phyloP scores from a whole-genome alignment of 92 coral and sea anemone genomes.

The Plumapathes pennacea region DNA sequence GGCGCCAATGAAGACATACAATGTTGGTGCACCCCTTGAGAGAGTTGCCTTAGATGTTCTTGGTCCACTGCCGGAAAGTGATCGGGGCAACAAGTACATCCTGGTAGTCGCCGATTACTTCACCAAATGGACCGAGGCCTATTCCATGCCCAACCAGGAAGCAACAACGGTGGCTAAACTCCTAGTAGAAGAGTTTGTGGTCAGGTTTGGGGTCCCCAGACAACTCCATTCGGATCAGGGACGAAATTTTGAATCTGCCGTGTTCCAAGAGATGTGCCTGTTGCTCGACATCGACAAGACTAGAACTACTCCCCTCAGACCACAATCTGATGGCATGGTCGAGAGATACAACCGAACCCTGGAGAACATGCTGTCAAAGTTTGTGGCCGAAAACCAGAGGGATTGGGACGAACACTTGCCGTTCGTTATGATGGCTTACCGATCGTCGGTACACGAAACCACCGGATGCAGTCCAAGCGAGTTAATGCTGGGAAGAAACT shows the following conservation, averaged over 20 bases:
- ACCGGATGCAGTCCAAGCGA: slow-evolving; percentile 31
- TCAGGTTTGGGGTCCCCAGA: slow-evolving; percentile 11
- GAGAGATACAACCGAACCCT: slow-evolving; percentile 44
- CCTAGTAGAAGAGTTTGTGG: slow-evolving; percentile 10
- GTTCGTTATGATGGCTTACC: slow-evolving; percentile 37
- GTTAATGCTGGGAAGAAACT: too few species aligned
- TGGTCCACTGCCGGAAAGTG: neutral
- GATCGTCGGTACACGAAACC: slow-evolving; percentile 41
- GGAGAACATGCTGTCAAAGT: slow-evolving; percentile 37
- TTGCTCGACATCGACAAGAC: too few species aligned
- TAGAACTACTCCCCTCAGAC: slow-evolving; percentile 43
- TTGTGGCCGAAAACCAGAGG: slow-evolving; percentile 13
- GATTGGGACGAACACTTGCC: slow-evolving; percentile 51
- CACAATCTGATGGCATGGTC: slow-evolving; percentile 44
- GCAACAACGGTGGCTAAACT: slow-evolving; percentile 12
- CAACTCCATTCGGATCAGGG: slow-evolving; percentile 13
- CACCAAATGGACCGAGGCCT: slow-evolving; percentile 6
- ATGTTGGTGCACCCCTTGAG: slow-evolving; percentile 9
- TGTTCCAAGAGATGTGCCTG: too few species aligned
- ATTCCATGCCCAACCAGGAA: slow-evolving; percentile 15
- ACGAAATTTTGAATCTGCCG: too few species aligned
- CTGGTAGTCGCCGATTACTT: neutral
- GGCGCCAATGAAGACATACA: slow-evolving; percentile 5
- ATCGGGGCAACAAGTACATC: slow-evolving; percentile 1
- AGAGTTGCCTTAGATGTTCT: neutral